phyloP scores from a whole-genome alignment of 2,888 invertebrate genomes.

The Chymomyza procnemis region DNA sequence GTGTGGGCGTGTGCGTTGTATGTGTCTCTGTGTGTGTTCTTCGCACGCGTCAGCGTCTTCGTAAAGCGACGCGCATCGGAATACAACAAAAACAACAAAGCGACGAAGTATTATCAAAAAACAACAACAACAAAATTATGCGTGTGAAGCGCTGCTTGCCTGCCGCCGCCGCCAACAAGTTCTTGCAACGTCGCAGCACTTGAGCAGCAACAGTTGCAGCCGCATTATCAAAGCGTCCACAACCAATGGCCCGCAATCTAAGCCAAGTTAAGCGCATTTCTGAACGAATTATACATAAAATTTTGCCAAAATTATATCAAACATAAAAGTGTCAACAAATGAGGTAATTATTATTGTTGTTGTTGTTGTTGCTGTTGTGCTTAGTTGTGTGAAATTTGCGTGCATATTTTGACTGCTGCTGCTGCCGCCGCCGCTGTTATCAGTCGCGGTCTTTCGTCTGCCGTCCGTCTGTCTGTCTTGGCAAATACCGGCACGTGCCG shows the following conservation, averaged over 20 bases:
- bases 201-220: conserved; percentile 47
- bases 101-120: no score
- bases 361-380: no score
- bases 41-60: conserved; percentile 10
- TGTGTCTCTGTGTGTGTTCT: conserved; percentile 8
- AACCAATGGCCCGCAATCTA: conserved; percentile 24
- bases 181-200: conserved; percentile 42
- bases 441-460: no score
- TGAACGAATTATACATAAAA: conserved; percentile 38
- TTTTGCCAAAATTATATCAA: not conserved
- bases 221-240: conserved; percentile 21
- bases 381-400: conserved; percentile 18
- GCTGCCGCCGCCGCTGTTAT: not conserved
- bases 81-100: no score
- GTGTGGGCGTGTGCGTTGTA: conserved; percentile 54
- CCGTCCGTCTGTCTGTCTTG: no score
- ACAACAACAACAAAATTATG: not conserved
- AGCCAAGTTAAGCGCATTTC: conserved; percentile 30
- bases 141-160: not conserved
- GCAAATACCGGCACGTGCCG: conserved; percentile 28
- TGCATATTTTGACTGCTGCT: conserved; percentile 33
- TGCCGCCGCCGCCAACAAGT: conserved; percentile 1
- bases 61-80: conserved; percentile 13
- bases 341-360: not conserved
- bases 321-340: conserved; percentile 1